These are phyloP conservation scores for Taurulus bubalis DNA, from an alignment of 2,113 vertebrate species.

Conservation along the genomic window DNA sequence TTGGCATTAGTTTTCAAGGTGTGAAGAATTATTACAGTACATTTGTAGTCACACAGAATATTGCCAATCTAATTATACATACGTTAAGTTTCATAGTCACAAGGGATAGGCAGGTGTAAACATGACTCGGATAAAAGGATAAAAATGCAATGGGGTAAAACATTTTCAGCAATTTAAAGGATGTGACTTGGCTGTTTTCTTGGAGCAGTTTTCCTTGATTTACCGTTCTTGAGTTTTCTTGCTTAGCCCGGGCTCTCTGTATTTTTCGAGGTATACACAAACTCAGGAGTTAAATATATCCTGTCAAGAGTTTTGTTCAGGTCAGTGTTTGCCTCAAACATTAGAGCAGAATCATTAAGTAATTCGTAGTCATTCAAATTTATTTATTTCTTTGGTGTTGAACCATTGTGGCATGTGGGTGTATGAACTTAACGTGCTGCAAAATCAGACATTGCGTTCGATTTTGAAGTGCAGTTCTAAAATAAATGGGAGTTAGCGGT, in stretches of 20 bases:
- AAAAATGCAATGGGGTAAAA: background rate
- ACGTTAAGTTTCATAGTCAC: background rate
- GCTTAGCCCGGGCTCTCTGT: background rate
- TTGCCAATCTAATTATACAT: background rate
- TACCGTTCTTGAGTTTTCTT: background rate
- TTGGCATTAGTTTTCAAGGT: background rate
- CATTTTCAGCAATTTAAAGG: background rate
- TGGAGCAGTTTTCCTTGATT: background rate
- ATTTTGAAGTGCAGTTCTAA: background rate
- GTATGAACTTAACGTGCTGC: background rate
- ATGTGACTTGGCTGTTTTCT: background rate
- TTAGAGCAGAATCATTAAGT: constrained; percentile 11
- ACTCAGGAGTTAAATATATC: constrained; percentile 7
- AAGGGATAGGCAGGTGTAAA: background rate
- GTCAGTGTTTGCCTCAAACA: constrained; percentile 13
- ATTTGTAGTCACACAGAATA: background rate
- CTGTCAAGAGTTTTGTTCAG: constrained; percentile 7
- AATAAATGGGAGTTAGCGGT: background rate
- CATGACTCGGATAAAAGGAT: background rate
- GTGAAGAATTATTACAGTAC: background rate
- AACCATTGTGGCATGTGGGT: background rate
- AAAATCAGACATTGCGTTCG: background rate
- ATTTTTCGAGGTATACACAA: background rate
- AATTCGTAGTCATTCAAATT: background rate
- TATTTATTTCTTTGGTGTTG: background rate